Evolutionary conservation across 2,113 vertebrate genomes (phyloP), one percentile per base, ranked within the genome.

Genomic region (Nibea albiflora): DNA sequence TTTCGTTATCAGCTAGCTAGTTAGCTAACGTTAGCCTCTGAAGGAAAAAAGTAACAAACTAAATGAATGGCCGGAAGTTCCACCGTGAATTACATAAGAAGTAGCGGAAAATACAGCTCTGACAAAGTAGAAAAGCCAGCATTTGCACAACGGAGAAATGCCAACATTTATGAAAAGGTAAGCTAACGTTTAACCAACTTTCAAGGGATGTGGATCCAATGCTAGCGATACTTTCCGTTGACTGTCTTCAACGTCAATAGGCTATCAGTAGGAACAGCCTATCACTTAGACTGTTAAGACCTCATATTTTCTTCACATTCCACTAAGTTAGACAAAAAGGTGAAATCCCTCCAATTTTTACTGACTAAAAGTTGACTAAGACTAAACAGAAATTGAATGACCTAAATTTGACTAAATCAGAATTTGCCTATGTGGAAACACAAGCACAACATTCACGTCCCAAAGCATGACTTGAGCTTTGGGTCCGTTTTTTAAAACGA

Each of bases 401-500:
- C 54, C 24, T 56, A 54, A 24, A 24, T 24, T 49, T 17, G 12
- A 22, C 7, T 39, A 68, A 50, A 67, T 44, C 44, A 11, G 12
- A 44, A 11, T 44, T 6, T 28, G 15, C 52, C 7, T 60, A 4
- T 60, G 24, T 5, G 0, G 19, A 17, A 49, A 73, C 28, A 53
- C 22, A 68, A 63, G 22, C 24, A 5, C 39, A 64, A n/a, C 76
- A 20, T 80, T 66, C 17, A 80, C 0, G 66, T 16, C 11, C 46
- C 28, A 57, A 44, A 46, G 9, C 31, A 11, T 19, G 2, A 69
- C 6, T 1, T 22, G 39, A 56, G 24, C 10, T 39, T 52, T 58
- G 42, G 50, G 11, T 20, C 35, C 53, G 50, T n/a, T 65, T 57
- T 67, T 52, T 54, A 26, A 54, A 20, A 63, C 5, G 31, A 31